Evolutionary conservation across 2,888 invertebrate species (phyloP).

Genomic region (Macrophya annulata): DNA sequence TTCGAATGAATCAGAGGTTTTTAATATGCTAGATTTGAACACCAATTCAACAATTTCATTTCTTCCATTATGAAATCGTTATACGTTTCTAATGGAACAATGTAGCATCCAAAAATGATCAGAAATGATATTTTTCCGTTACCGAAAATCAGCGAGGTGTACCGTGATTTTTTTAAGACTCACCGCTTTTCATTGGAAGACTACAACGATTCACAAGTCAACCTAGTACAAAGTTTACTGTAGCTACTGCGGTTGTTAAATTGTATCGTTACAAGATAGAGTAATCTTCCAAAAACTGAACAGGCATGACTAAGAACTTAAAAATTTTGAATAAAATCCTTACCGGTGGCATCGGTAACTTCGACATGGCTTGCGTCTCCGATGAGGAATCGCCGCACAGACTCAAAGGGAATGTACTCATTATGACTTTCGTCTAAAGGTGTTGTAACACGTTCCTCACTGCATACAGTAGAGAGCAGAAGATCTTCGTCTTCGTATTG

Average conservation of each 20-base stretch:
- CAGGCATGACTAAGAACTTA: neutral
- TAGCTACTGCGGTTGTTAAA: constrained; percentile 29
- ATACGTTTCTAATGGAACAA: neutral
- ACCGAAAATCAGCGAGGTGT: neutral
- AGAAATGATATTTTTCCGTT: neutral
- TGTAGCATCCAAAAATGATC: neutral
- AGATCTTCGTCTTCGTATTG: constrained; percentile 63
- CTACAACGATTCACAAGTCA: constrained; percentile 27
- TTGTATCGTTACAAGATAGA: neutral
- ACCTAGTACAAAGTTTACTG: constrained; percentile 37
- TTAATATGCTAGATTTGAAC: neutral
- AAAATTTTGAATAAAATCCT: constrained; percentile 40
- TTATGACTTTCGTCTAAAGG: constrained; percentile 69
- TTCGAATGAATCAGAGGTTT: neutral
- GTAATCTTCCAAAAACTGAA: neutral
- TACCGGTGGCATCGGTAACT: constrained; percentile 67
- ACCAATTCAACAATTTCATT: neutral
- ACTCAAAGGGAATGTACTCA: constrained; percentile 76
- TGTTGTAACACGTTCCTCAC: constrained; percentile 64
- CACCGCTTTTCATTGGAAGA: neutral
- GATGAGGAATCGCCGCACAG: constrained; percentile 72
- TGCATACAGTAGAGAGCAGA: constrained; percentile 63
- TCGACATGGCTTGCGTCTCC: constrained; percentile 65
- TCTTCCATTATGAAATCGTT: neutral
- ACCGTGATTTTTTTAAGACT: neutral